Evolutionary conservation across 2,888 invertebrate genomes (phyloP).

Genomic region (Glomeris marginata): DNA sequence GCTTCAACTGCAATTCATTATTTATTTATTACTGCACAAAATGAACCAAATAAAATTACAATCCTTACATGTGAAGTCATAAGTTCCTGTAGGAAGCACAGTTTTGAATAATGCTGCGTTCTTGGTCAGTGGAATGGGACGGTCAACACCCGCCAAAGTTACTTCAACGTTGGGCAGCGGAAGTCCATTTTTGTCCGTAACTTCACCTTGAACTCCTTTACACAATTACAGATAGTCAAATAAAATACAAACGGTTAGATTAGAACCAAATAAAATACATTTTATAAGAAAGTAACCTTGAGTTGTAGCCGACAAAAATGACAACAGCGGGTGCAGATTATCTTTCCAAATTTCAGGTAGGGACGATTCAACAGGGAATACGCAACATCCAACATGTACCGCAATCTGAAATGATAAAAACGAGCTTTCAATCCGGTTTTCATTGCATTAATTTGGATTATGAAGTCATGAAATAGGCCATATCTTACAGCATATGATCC

Average conservation of each 20-base stretch:
- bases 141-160: conserved; percentile 16
- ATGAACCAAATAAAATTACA: conserved; percentile 30
- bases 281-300: conserved; percentile 3
- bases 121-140: conserved; percentile 44
- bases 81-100: conserved; percentile 51
- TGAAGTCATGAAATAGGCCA: conserved; percentile 19
- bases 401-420: conserved; percentile 34
- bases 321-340: conserved; percentile 33
- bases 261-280: neutral
- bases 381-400: conserved; percentile 63
- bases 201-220: conserved; percentile 20
- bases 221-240: neutral
- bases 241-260: neutral
- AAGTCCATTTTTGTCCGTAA: conserved; percentile 13
- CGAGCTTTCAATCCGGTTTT: neutral
- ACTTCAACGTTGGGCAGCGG: conserved; percentile 14
- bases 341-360: conserved; percentile 58
- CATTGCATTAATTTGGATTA: too few relatives aligned
- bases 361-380: conserved; percentile 51
- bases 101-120: conserved; percentile 57
- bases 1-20: conserved; percentile 13
- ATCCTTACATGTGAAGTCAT: conserved; percentile 39
- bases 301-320: conserved; percentile 28
- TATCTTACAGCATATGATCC: conserved; percentile 20
- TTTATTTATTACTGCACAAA: neutral